These are phyloP conservation scores for Ascaphus truei DNA, from an alignment of 2,113 vertebrate species.

Conservation along the genomic window DNA sequence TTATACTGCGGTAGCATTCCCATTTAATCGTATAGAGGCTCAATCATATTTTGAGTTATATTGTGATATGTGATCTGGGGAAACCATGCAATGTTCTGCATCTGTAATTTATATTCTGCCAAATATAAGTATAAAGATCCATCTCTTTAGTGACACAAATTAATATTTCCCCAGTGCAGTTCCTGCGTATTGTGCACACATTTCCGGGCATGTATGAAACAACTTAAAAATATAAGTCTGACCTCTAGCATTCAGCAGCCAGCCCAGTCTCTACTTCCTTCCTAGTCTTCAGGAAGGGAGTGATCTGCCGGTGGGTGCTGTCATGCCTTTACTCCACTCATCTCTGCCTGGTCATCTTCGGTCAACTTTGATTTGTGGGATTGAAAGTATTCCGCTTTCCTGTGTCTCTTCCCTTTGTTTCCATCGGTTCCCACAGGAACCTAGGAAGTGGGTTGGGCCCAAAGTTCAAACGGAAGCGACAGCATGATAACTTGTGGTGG, in stretches of 20 bases:
- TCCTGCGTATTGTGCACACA: background rate
- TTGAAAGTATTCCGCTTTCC: slow-evolving; percentile 46
- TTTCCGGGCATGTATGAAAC: background rate
- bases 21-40: too few relatives aligned
- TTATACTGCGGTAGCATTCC: too few relatives aligned
- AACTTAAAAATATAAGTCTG: background rate
- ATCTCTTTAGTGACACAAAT: background rate
- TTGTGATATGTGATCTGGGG: background rate
- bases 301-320: slow-evolving; percentile 39
- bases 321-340: background rate
- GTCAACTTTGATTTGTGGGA: slow-evolving; percentile 45
- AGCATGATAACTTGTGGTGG: slow-evolving; percentile 42
- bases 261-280: slow-evolving; percentile 19
- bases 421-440: slow-evolving; percentile 71
- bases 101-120: too few relatives aligned
- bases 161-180: background rate
- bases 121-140: too few relatives aligned
- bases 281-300: slow-evolving; percentile 39
- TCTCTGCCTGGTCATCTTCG: slow-evolving; percentile 20
- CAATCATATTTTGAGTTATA: too few relatives aligned
- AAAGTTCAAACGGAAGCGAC: slow-evolving; percentile 40
- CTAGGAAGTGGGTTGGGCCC: slow-evolving; percentile 47
- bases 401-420: slow-evolving; percentile 50
- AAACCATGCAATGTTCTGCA: too few relatives aligned
- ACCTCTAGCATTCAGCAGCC: background rate